Evolutionary conservation across 30 jellyfish, hydroid and myxozoan species (phyloP).

Genomic region (Phacellophora camtschatica): DNA sequence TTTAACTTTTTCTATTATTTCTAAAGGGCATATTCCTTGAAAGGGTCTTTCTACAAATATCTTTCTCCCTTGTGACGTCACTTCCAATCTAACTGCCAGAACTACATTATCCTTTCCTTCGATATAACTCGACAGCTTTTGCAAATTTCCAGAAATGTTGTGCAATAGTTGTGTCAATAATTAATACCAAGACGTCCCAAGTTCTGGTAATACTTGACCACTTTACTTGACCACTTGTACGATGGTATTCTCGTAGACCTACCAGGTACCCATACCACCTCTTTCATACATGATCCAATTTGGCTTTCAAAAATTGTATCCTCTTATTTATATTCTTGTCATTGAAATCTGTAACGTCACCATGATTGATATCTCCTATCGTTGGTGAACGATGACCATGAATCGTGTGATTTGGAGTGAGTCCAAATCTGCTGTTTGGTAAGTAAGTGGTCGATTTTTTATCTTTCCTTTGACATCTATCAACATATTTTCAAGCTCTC

Average conservation of each 20-base stretch:
- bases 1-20: not conserved
- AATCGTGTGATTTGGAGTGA: conserved; percentile 28
- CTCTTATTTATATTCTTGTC: conserved; percentile 19
- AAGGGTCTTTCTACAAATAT: conserved; percentile 6
- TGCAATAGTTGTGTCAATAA: conserved; percentile 26
- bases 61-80: conserved; percentile 35
- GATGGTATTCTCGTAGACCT: conserved; percentile 52
- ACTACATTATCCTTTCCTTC: conserved; percentile 25
- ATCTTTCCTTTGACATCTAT: conserved; percentile 18
- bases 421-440: conserved; percentile 14
- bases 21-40: conserved; percentile 18
- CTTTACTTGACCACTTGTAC: conserved; percentile 5
- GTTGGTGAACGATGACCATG: conserved; percentile 8
- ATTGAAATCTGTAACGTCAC: conserved; percentile 11
- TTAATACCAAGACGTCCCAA: conserved; percentile 29
- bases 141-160: conserved; percentile 38
- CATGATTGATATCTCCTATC: conserved; percentile 42
- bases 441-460: conserved; percentile 17
- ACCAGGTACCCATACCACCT: conserved; percentile 9
- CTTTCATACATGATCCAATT: conserved; percentile 27
- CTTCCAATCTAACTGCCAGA: conserved; percentile 31
- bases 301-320: conserved; percentile 17
- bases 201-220: conserved; percentile 4
- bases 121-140: conserved; percentile 17
- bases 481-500: conserved; percentile 35